Conservation (phyloP, 2,797 vertebrate species). For the Nannoperca obscura region DNA sequence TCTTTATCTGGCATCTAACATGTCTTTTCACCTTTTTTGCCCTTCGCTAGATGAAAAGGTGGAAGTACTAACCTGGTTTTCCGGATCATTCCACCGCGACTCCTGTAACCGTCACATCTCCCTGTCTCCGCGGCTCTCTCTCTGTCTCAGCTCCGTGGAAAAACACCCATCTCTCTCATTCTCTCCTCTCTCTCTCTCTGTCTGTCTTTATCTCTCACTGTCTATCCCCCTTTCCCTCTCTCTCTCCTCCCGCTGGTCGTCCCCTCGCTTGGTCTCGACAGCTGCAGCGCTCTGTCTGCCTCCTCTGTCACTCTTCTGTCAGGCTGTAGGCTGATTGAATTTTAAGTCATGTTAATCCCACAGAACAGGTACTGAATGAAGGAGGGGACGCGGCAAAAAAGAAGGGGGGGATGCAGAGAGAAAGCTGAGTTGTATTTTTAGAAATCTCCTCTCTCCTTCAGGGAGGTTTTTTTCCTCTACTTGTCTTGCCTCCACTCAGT, state of each 20-base stretch:
- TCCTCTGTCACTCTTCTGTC: conserved; percentile 73
- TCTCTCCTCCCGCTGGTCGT: conserved; percentile 49
- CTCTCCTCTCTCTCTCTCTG: conserved; percentile 40
- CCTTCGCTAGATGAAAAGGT: conserved; percentile 58
- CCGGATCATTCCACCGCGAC: conserved; percentile 69
- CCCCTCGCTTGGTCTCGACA: conserved; percentile 76
- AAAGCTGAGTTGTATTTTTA: conserved; percentile 69
- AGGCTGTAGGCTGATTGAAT: conserved; percentile 82
- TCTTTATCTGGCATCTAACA: conserved; percentile 12
- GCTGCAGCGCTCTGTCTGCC: conserved; percentile 77
- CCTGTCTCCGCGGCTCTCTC: conserved; percentile 60
- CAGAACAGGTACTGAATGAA: conserved; percentile 83
- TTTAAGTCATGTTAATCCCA: conserved; percentile 85
- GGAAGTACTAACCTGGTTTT: conserved; percentile 80
- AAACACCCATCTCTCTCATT: conserved; percentile 77
- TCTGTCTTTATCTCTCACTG: conserved; percentile 41
- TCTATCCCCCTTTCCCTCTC: conserved; percentile 26
- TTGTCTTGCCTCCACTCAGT: conserved; percentile 50
- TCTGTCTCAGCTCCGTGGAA: conserved; percentile 74
- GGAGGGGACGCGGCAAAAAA: conserved; percentile 58
- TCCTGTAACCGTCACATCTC: conserved; percentile 68
- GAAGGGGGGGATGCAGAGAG: conserved; percentile 47
- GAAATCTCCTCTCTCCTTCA: conserved; percentile 62
- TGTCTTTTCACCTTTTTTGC: neutral
- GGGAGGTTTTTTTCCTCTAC: conserved; percentile 38